Evolutionary conservation across 2,888 invertebrate genomes (phyloP).

Genomic region (Eucera pruinosa): DNA sequence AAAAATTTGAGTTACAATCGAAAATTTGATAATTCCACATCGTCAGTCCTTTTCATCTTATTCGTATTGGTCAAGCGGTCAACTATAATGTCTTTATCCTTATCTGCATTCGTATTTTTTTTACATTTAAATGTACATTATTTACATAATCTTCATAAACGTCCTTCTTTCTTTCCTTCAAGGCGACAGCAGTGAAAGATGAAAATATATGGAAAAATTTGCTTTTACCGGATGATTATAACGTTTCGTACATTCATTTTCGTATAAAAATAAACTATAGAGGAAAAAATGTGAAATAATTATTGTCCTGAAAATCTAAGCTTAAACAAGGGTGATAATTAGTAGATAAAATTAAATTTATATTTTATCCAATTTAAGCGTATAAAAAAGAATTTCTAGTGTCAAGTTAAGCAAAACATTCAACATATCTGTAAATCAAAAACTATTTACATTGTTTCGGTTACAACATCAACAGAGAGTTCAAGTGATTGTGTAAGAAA

Average conservation of each 20-base stretch:
- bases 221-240: not conserved
- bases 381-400: not conserved
- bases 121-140: slow-evolving; percentile 77
- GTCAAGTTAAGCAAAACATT: too few relatives aligned
- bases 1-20: not conserved
- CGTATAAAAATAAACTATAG: not conserved
- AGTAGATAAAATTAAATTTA: too few relatives aligned
- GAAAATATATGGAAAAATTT: not conserved
- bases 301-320: not conserved
- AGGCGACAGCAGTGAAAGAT: not conserved
- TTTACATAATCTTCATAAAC: slow-evolving; percentile 68
- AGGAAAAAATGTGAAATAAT: too few relatives aligned
- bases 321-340: too few relatives aligned
- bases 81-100: too few relatives aligned
- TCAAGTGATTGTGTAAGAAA: not conserved
- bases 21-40: not conserved
- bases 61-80: slow-evolving; percentile 73
- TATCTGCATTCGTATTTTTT: too few relatives aligned
- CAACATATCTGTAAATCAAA: too few relatives aligned
- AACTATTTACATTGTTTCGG: too few relatives aligned
- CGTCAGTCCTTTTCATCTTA: slow-evolving; percentile 20
- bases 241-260: too few relatives aligned
- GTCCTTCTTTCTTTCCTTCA: not conserved
- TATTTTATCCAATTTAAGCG: too few relatives aligned
- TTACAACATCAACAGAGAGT: too few relatives aligned